A percentile compares a stretch with the other conserved stretches of the same genome.
phyloP scores from a whole-genome alignment of 2,797 vertebrate species.

The Arctocebus calabarensis region DNA sequence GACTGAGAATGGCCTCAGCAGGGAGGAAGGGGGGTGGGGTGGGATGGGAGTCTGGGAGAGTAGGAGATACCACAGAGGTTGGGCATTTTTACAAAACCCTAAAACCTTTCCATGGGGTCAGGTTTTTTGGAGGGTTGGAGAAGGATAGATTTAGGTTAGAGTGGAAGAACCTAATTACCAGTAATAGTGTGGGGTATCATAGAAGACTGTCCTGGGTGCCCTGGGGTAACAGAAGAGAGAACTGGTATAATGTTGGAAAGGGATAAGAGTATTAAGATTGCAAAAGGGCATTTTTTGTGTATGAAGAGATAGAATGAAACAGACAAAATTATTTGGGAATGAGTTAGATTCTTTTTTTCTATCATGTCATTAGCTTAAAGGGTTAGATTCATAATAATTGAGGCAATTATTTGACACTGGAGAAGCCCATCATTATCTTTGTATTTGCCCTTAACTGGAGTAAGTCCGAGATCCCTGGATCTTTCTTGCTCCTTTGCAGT shows the following conservation, averaged over 20 bases:
- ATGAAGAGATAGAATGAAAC: neutral
- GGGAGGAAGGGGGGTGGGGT: neutral
- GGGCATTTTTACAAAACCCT: conserved; percentile 31
- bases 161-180: neutral
- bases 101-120: neutral
- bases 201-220: neutral
- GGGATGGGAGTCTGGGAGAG: neutral
- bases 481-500: neutral
- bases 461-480: neutral
- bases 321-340: neutral
- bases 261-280: neutral
- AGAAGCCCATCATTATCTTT: neutral
- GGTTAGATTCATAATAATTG: neutral
- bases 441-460: conserved; percentile 6
- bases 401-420: neutral
- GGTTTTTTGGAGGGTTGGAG: neutral
- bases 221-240: neutral
- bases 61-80: neutral
- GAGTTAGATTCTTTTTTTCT: neutral
- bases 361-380: too few species aligned
- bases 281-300: neutral
- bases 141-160: conserved; percentile 33
- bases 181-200: neutral
- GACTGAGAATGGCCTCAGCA: conserved; percentile 66
- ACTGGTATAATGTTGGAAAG: neutral